Evolutionary conservation across 2,797 vertebrate species (phyloP).

Genomic region (Sciurus vulgaris): DNA sequence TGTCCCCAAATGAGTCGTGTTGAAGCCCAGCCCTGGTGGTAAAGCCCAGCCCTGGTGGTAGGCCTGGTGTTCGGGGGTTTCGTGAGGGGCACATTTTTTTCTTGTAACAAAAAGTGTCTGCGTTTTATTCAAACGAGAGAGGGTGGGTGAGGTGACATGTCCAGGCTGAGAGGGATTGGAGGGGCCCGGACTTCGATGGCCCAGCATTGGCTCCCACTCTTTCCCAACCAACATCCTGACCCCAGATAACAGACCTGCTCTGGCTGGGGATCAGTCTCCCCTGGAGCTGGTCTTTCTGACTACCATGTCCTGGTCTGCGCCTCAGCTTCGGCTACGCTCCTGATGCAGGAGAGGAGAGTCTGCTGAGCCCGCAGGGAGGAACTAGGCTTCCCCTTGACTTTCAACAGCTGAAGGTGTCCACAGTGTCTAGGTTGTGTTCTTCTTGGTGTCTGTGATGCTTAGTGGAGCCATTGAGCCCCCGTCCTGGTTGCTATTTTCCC

Average conservation of each 20-base stretch:
- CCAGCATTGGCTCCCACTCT: too few species aligned
- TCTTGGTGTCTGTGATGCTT: background rate
- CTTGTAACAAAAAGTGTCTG: too few species aligned
- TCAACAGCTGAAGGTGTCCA: background rate
- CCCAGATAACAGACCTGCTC: background rate
- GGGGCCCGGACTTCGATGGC: background rate
- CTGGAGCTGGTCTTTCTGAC: background rate
- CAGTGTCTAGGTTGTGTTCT: background rate
- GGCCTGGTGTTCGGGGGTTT: background rate
- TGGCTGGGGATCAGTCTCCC: background rate
- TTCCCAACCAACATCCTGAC: background rate
- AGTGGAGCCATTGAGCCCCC: background rate
- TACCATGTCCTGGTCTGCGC: background rate
- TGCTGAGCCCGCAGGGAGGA: background rate
- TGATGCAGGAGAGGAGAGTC: background rate
- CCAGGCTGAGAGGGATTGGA: background rate
- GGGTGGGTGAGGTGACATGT: too few species aligned
- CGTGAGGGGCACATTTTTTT: background rate
- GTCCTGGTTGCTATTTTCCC: background rate
- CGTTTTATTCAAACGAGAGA: background rate
- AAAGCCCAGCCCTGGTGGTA: rapidly evolving
- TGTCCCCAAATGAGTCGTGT: too few species aligned
- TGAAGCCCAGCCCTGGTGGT: rapidly evolving
- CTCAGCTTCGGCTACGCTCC: too few species aligned
- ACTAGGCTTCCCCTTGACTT: background rate